These are phyloP conservation scores for Clitarchus hookeri DNA, from an alignment of 2,888 invertebrate species.

Conservation along the genomic window DNA sequence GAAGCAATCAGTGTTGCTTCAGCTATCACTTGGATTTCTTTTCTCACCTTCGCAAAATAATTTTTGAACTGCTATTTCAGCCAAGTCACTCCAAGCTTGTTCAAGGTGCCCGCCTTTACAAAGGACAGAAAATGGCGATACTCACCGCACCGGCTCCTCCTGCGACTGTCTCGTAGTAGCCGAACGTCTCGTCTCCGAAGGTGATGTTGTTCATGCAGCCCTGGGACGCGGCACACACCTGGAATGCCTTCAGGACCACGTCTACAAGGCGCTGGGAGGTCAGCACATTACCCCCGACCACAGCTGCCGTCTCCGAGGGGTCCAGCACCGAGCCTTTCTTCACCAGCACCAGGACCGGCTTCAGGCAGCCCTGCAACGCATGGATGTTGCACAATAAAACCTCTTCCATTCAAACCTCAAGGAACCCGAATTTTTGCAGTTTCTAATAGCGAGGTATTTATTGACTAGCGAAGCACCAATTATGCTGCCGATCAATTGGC, in stretches of 20 bases:
- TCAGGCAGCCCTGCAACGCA: conserved; percentile 79
- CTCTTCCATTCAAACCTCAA: too few relatives aligned
- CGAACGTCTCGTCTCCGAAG: conserved; percentile 89
- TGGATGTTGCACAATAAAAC: too few relatives aligned
- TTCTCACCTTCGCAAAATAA: too few relatives aligned
- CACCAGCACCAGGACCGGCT: conserved; percentile 82
- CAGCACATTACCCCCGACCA: conserved; percentile 97
- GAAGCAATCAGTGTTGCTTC: too few relatives aligned
- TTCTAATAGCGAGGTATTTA: too few relatives aligned
- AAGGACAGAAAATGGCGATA: conserved; percentile 38
- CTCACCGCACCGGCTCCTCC: conserved; percentile 96
- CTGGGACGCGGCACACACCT: conserved; percentile 75
- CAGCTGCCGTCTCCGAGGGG: conserved; percentile 92
- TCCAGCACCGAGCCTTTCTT: conserved; percentile 86
- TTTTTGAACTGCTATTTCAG: too few relatives aligned
- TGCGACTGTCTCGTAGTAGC: conserved; percentile 98
- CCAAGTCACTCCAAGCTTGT: too few relatives aligned
- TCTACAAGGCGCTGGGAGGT: conserved; percentile 98
- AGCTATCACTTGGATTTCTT: too few relatives aligned
- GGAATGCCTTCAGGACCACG: conserved; percentile 91
- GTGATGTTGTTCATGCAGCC: conserved; percentile 99
- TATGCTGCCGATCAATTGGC: too few relatives aligned
- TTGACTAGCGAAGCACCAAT: too few relatives aligned
- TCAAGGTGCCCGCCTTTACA: too few relatives aligned
- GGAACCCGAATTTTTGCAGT: too few relatives aligned